These are phyloP conservation scores for Hycleus phaleratus DNA, from an alignment of 1,140 invertebrate species.

Conservation along the genomic window DNA sequence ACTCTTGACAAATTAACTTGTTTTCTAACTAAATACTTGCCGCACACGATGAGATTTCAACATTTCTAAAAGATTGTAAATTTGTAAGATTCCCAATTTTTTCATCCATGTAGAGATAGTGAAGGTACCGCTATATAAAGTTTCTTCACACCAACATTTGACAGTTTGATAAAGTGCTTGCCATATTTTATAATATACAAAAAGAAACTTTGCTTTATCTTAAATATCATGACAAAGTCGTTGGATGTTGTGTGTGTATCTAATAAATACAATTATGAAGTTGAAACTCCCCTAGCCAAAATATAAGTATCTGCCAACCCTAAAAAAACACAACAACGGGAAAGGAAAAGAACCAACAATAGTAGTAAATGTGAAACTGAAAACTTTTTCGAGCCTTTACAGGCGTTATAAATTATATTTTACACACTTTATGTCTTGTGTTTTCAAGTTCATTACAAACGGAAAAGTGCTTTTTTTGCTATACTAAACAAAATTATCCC, in stretches of 20 bases:
- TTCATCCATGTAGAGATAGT: no score
- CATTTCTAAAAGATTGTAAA: no score
- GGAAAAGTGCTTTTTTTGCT: no score
- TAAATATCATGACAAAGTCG: slow-evolving; percentile 8
- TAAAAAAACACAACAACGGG: no score
- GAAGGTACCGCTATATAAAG: no score
- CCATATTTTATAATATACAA: slow-evolving; percentile 12
- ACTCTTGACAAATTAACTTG: slow-evolving; percentile 10
- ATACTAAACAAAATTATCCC: no score
- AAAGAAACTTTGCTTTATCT: slow-evolving; percentile 7
- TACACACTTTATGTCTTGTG: not conserved
- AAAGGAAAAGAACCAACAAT: no score
- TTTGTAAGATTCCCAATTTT: no score
- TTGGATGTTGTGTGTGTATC: slow-evolving; percentile 1
- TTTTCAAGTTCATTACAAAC: no score
- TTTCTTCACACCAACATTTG: slow-evolving; percentile 5
- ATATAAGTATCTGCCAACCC: no score
- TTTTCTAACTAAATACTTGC: slow-evolving; percentile 9
- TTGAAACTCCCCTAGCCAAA: not conserved
- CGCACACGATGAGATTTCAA: no score
- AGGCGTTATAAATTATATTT: not conserved
- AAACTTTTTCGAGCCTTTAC: not conserved
- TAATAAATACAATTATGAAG: slow-evolving; percentile 16
- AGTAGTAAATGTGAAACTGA: slow-evolving; percentile 1
- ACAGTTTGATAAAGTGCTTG: slow-evolving; percentile 15